Percentiles rank a stretch among this genome's conserved stretches.
Conservation (phyloP, 2,113 vertebrate species). For the Seriola quinqueradiata region DNA sequence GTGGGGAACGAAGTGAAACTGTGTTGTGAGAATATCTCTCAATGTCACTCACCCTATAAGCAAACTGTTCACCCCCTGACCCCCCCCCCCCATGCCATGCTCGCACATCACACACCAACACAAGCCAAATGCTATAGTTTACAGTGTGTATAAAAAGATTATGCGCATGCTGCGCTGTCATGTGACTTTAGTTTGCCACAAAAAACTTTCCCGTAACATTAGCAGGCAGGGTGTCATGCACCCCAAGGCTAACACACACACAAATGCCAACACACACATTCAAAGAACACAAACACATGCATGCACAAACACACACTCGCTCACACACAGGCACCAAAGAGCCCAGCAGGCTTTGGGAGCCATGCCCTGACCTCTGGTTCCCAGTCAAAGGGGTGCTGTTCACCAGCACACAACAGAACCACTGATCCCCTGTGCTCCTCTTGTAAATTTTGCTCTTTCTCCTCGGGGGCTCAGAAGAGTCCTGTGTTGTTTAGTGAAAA, state of each 20-base stretch:
- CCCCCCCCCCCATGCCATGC: not conserved
- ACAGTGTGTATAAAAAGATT: constrained; percentile 63
- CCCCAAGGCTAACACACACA: constrained; percentile 60
- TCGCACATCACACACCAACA: constrained; percentile 36
- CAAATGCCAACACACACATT: constrained; percentile 64
- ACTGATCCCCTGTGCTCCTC: constrained; percentile 76
- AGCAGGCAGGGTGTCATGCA: constrained; percentile 55
- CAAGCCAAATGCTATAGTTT: constrained; percentile 59
- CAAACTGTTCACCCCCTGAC: constrained; percentile 40
- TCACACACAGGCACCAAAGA: constrained; percentile 50
- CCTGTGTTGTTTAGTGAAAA: constrained; percentile 79
- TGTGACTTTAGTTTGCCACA: constrained; percentile 70
- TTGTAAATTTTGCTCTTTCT: constrained; percentile 84
- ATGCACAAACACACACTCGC: constrained; percentile 38
- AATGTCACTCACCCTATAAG: constrained; percentile 48
- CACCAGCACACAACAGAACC: constrained; percentile 74
- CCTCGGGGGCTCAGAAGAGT: constrained; percentile 71
- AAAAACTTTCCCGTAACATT: constrained; percentile 73
- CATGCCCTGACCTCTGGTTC: constrained; percentile 76
- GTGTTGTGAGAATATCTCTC: constrained; percentile 28
- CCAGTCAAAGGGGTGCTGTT: constrained; percentile 78
- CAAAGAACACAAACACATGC: constrained; percentile 54
- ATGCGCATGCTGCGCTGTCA: constrained; percentile 61
- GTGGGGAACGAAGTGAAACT: constrained; percentile 46
- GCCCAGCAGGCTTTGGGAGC: constrained; percentile 69